phyloP scores from a whole-genome alignment of 1,140 invertebrate species.

The Platorchestia sp. region DNA sequence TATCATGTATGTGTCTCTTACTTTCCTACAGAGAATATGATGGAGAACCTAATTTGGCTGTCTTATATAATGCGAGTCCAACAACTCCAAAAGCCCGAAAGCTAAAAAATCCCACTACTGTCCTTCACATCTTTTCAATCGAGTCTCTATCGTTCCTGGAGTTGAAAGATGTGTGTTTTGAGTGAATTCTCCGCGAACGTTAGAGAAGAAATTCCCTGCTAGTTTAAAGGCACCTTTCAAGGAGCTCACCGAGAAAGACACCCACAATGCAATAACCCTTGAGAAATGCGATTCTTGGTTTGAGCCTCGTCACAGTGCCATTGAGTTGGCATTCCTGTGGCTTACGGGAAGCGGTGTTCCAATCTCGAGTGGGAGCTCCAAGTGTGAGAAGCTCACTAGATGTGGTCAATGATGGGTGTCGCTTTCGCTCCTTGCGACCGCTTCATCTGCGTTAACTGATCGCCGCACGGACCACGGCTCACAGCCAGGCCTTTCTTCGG shows the following conservation, averaged over 20 bases:
- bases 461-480: neutral
- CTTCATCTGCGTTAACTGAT: conserved; percentile 31
- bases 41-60: neutral
- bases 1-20: neutral
- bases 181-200: neutral
- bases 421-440: conserved; percentile 3
- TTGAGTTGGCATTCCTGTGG: conserved; percentile 49
- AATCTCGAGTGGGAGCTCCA: neutral
- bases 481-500: no score
- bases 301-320: neutral
- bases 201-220: neutral
- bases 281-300: neutral
- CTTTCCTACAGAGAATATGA: neutral
- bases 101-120: neutral
- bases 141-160: neutral
- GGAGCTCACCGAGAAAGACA: neutral
- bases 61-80: neutral
- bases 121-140: neutral
- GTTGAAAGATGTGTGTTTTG: neutral
- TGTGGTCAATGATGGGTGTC: conserved; percentile 37
- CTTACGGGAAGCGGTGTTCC: conserved; percentile 25
- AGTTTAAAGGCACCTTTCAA: neutral
- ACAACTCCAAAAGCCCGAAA: neutral
- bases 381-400: conserved; percentile 44
- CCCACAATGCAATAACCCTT: neutral